Evolutionary conservation across 2,113 vertebrate species (phyloP).

Genomic region (Labeo rohita): DNA sequence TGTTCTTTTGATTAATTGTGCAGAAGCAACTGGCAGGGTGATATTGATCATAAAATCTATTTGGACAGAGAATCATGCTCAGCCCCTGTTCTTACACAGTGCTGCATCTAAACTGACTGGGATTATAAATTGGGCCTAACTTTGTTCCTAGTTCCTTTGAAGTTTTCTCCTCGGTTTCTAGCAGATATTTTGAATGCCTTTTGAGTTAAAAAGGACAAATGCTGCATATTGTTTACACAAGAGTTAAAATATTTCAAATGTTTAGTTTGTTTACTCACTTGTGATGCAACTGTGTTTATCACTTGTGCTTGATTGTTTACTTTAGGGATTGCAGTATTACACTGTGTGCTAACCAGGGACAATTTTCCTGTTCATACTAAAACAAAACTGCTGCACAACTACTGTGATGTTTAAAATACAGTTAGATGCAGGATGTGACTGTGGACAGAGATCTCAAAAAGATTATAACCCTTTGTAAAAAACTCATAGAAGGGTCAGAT

Average conservation of each 20-base stretch:
- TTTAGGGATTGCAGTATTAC: neutral
- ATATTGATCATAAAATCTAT: constrained; percentile 71
- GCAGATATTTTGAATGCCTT: neutral
- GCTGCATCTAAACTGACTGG: neutral
- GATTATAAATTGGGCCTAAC: neutral
- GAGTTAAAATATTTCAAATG: constrained; percentile 8
- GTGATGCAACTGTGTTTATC: neutral
- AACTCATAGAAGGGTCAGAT: neutral
- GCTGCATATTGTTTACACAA: constrained; percentile 3
- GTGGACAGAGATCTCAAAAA: neutral
- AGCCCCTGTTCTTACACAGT: constrained; percentile 49
- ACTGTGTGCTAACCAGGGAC: neutral
- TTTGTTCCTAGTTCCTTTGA: neutral
- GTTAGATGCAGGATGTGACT: neutral
- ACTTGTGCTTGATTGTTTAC: neutral
- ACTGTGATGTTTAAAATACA: neutral
- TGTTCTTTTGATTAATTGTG: constrained; percentile 60
- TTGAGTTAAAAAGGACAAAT: constrained; percentile 6
- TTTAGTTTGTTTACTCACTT: constrained; percentile 43
- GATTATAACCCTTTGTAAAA: neutral
- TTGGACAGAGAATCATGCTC: constrained; percentile 60
- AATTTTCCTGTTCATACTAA: neutral
- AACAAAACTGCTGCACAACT: neutral
- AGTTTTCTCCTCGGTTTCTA: neutral
- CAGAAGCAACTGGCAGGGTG: constrained; percentile 49